Evolutionary conservation across 1,140 invertebrate species (phyloP).

Genomic region (Chelonus insularis): DNA sequence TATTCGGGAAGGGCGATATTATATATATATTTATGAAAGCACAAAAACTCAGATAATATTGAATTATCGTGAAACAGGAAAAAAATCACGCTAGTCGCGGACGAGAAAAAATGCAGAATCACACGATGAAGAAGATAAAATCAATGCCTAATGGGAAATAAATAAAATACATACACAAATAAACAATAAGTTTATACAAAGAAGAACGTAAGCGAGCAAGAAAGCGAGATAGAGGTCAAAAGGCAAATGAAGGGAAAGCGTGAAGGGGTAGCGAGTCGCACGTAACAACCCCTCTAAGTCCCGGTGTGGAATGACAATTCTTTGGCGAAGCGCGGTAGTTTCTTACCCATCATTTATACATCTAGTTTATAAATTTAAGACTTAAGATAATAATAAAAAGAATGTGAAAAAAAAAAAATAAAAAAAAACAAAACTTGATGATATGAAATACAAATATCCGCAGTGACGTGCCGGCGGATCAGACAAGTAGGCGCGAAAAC

Average conservation of each 20-base stretch:
- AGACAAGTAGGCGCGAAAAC: conserved; percentile 21
- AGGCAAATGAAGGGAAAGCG: conserved; percentile 11
- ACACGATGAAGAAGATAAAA: too few relatives aligned
- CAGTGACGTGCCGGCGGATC: conserved; percentile 22
- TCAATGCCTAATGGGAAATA: background rate
- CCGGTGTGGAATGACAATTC: conserved; percentile 49
- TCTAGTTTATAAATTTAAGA: conserved; percentile 57
- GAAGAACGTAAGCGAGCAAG: conserved; percentile 4
- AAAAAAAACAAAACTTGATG: conserved; percentile 15
- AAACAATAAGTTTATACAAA: background rate
- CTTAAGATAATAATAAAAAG: conserved; percentile 37
- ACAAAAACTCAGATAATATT: too few relatives aligned
- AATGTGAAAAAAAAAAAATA: conserved; percentile 14
- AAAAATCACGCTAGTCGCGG: too few relatives aligned
- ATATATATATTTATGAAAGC: too few relatives aligned
- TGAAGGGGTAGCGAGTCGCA: conserved; percentile 12
- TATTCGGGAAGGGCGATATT: too few relatives aligned
- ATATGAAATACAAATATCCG: conserved; percentile 16
- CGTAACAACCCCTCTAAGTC: conserved; percentile 18
- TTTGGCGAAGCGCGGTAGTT: conserved; percentile 57
- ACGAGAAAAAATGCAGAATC: background rate
- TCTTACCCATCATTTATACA: conserved; percentile 61
- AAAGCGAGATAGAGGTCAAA: background rate
- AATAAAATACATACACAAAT: background rate
- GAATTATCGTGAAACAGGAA: too few relatives aligned